A percentile compares a stretch with the other conserved stretches of the same genome.
phyloP scores from a whole-genome alignment of 2,888 invertebrate genomes.

The Ashinkailepas kermadecensis region DNA sequence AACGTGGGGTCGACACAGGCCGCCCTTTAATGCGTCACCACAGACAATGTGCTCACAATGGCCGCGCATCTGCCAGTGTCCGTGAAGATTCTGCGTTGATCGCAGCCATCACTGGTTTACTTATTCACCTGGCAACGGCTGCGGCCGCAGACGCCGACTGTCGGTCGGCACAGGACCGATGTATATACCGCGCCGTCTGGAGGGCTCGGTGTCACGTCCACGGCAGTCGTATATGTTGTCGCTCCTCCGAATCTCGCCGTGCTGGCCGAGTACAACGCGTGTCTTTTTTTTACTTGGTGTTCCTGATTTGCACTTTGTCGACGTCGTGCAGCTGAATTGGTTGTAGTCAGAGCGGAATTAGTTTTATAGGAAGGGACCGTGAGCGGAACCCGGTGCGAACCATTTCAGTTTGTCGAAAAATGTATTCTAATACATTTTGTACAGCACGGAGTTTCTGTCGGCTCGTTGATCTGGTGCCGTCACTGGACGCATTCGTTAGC shows the following conservation, averaged over 20 bases:
- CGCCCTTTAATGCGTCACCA: too few species aligned
- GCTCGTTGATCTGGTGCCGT: too few species aligned
- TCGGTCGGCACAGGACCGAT: not conserved
- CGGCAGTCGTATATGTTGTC: not conserved
- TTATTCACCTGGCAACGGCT: not conserved
- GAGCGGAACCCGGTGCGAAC: not conserved
- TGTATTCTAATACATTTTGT: conserved; percentile 9
- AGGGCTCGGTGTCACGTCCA: not conserved
- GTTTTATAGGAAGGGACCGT: not conserved
- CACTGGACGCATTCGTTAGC: not conserved
- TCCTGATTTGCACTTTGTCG: too few species aligned
- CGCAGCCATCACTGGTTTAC: too few species aligned
- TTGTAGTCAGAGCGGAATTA: not conserved
- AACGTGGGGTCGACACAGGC: too few species aligned
- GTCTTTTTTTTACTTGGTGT: too few species aligned
- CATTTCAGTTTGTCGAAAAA: not conserved
- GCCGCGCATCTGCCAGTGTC: too few species aligned
- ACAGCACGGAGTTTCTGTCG: not conserved
- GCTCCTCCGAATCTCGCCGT: not conserved
- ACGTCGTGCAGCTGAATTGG: not conserved
- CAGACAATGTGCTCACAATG: too few species aligned
- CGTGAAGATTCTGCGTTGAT: too few species aligned
- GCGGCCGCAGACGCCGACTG: not conserved
- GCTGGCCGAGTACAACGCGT: not conserved
- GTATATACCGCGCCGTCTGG: not conserved